A percentile compares a stretch with the other conserved stretches of the same genome.
phyloP scores from a whole-genome alignment of 2,797 vertebrate species.

The Dendrocincla tyrannina region DNA sequence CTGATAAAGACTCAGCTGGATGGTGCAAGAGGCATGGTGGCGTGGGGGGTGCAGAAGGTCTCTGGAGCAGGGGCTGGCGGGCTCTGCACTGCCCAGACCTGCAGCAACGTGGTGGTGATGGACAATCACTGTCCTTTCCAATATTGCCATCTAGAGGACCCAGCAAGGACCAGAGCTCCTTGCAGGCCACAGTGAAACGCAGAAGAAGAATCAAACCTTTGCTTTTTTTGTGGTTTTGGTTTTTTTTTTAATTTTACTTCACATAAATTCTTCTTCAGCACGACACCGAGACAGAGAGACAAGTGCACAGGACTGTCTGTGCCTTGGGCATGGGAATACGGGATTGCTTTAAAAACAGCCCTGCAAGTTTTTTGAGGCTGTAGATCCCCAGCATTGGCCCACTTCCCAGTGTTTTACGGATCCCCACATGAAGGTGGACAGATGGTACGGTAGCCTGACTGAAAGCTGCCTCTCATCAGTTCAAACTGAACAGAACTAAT shows the following conservation, averaged over 20 bases:
- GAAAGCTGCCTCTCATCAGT: not conserved
- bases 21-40: accelerated
- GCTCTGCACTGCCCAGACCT: not conserved
- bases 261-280: not conserved
- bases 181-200: not conserved
- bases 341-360: not conserved
- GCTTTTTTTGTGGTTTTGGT: accelerated
- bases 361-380: not conserved
- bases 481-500: not conserved
- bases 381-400: not conserved
- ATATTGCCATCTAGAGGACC: conserved; percentile 69
- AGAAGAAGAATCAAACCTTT: not conserved
- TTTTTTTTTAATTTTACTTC: accelerated
- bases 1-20: not conserved
- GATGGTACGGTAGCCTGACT: not conserved
- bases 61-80: not conserved
- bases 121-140: conserved; percentile 18
- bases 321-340: not conserved
- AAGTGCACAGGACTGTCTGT: accelerated
- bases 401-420: not conserved
- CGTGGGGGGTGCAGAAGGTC: not conserved
- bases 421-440: not conserved
- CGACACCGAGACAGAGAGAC: accelerated
- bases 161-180: conserved; percentile 11
- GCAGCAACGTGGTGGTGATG: accelerated